Base-by-base conservation (phyloP, 2,888 invertebrate species). In the Xylota segnis region DNA sequence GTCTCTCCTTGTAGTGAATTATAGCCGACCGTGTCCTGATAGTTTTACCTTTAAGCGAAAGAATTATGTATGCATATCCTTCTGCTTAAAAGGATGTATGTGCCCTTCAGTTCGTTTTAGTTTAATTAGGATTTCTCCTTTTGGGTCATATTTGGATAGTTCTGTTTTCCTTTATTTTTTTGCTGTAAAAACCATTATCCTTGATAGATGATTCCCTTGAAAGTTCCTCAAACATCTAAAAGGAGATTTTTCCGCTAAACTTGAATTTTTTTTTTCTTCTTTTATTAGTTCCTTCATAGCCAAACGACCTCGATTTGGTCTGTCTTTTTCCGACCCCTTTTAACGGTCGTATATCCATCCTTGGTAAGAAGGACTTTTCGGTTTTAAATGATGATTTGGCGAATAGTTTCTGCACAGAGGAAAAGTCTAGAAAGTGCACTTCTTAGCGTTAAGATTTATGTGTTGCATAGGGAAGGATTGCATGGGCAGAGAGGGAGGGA, bases 351-450 rank as follows among this genome's bases (percentile, higher is more conserved):
- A 45, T 18, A 58, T 50, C 63, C 58, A 79, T 83, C 78, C 75
- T 43, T 65, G 75, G 58, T 2, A 23, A 16, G 54, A 66, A 76
- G 71, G 71, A 81, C 81, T 82, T 63, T 59, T 43, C 32, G 71
- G 70, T 84, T 76, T 75, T 58, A 81, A 82, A 86, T 77, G 86
- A 86, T 86, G 82, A 86, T 82, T 86, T 86, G 76, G 86, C 72
- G 82, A 86, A 86, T 86, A 76, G 71, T 75, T 81, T 66, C 43
- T 14, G 16, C 63, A 61, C 34, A n/a, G 9, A 50, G 10, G 50
- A 32, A 66, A 74, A 75, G 75, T 50, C 65, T 32, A 45, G 65
- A 58, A 66, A 75, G 45, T 58, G 65, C 65, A 75, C 56, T 75
- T 65, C 45, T 75, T 59, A 68, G 43, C 52, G 54, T 43, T 9